phyloP scores from a whole-genome alignment of 2,113 vertebrate genomes.

The Vidua chalybeata region DNA sequence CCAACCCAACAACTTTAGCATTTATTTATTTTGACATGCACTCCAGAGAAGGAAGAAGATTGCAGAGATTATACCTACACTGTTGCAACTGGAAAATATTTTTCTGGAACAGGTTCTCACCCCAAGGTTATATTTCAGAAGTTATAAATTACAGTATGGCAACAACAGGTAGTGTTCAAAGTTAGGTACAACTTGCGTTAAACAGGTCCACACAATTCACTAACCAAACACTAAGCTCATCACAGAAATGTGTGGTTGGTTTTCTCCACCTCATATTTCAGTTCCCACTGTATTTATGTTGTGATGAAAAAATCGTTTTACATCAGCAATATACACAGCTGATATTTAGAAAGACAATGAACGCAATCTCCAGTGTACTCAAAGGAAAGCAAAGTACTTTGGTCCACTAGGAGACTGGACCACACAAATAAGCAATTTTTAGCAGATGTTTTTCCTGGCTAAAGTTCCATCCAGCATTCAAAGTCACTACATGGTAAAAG shows the following conservation, averaged over 20 bases:
- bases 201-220: background rate
- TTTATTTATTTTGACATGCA: background rate
- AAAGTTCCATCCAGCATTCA: background rate
- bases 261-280: background rate
- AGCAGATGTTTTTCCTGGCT: background rate
- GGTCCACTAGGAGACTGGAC: background rate
- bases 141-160: background rate
- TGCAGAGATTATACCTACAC: background rate
- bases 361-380: background rate
- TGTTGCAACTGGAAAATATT: background rate
- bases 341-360: background rate
- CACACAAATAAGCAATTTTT: background rate
- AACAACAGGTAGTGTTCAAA: background rate
- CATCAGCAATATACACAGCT: background rate
- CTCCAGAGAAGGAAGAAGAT: background rate
- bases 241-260: background rate
- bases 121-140: background rate
- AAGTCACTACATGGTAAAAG: background rate
- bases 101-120: background rate
- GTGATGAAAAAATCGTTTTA: background rate
- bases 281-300: background rate
- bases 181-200: background rate
- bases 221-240: background rate
- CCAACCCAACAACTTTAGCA: background rate
- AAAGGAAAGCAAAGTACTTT: background rate